phyloP scores from a whole-genome alignment of 1,140 invertebrate genomes.

The Psix sp. region DNA sequence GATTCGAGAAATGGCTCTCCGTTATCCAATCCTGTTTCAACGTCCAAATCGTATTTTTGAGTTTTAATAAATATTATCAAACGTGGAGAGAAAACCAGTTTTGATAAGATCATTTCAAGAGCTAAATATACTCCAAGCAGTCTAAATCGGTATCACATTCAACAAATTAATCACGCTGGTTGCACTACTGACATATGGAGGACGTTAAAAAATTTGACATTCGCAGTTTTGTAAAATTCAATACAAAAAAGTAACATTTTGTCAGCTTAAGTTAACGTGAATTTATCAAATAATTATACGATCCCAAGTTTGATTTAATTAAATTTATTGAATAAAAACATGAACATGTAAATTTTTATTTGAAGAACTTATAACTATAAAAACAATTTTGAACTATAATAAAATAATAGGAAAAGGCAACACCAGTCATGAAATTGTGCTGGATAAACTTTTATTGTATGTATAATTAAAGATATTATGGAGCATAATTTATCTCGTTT shows the following conservation, averaged over 20 bases:
- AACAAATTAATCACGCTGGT: constrained; percentile 59
- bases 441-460: too few species aligned
- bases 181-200: constrained; percentile 19
- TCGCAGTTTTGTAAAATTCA: background rate
- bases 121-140: constrained; percentile 65
- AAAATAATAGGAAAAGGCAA: too few species aligned
- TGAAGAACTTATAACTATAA: background rate
- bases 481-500: too few species aligned
- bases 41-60: constrained; percentile 67
- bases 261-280: background rate
- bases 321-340: background rate
- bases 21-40: constrained; percentile 69
- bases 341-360: background rate
- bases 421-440: too few species aligned
- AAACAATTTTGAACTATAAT: too few species aligned
- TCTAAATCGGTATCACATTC: constrained; percentile 68
- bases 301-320: too few species aligned
- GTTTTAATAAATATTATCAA: constrained; percentile 69
- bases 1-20: constrained; percentile 47
- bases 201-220: constrained; percentile 14
- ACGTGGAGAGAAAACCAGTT: constrained; percentile 69
- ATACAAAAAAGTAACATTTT: background rate
- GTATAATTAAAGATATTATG: too few species aligned
- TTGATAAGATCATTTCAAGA: constrained; percentile 68
- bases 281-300: background rate